These are phyloP conservation scores for Eupleurogrammus muticus DNA, from an alignment of 2,797 vertebrate species.

Conservation along the genomic window DNA sequence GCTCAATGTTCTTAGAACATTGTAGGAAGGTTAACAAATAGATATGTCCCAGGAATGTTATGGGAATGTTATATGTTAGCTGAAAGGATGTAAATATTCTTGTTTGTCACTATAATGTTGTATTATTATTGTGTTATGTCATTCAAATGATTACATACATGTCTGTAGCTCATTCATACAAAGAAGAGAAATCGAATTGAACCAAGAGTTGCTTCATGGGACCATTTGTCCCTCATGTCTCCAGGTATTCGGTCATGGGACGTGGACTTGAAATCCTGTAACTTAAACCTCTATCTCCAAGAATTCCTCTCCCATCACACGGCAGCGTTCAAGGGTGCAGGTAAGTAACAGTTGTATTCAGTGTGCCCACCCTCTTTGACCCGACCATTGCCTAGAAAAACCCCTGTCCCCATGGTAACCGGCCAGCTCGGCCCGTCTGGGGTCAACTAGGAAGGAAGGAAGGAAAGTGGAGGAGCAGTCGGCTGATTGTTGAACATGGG, in stretches of 20 bases:
- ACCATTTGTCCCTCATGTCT: conserved; percentile 3
- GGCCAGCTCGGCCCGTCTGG: conserved; percentile 21
- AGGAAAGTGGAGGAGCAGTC: conserved; percentile 58
- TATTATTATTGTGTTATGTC: too few relatives aligned
- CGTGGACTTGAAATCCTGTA: conserved; percentile 87
- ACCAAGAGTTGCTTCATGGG: not conserved
- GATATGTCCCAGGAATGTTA: too few relatives aligned
- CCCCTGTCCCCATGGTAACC: conserved; percentile 45
- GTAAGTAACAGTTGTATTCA: conserved; percentile 33
- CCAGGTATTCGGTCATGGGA: conserved; percentile 92
- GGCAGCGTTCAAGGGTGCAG: conserved; percentile 88
- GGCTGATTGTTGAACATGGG: conserved; percentile 75
- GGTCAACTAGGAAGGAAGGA: conserved; percentile 67
- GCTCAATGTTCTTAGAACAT: too few relatives aligned
- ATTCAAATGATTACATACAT: too few relatives aligned
- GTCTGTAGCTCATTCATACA: not conserved
- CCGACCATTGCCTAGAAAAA: not conserved
- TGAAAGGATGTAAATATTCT: too few relatives aligned
- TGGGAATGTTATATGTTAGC: too few relatives aligned
- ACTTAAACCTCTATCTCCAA: conserved; percentile 89
- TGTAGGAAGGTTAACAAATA: too few relatives aligned
- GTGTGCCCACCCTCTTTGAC: conserved; percentile 3
- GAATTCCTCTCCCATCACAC: conserved; percentile 92
- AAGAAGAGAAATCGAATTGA: not conserved
- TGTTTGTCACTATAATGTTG: too few relatives aligned